phyloP scores from a whole-genome alignment of 2,113 vertebrate genomes.

The Crotalus helleri region DNA sequence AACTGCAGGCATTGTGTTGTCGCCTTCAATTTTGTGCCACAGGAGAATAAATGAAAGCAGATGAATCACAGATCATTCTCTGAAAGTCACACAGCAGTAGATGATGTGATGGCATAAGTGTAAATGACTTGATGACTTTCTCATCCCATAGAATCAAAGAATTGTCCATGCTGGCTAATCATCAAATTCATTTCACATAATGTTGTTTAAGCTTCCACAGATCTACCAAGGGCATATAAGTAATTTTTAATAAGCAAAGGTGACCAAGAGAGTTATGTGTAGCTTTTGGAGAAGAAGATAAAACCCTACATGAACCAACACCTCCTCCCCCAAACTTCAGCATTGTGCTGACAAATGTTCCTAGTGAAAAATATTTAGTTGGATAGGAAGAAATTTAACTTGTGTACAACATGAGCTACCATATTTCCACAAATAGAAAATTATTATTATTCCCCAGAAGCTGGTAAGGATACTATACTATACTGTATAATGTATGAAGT shows the following conservation, averaged over 20 bases:
- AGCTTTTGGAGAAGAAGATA: neutral
- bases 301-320: slow-evolving; percentile 2
- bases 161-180: neutral
- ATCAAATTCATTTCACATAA: neutral
- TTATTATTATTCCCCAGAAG: neutral
- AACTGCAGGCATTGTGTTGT: neutral
- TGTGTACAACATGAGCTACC: neutral
- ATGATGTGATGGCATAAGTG: accelerated
- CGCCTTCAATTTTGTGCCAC: neutral
- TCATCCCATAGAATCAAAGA: neutral
- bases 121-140: neutral
- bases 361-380: accelerated
- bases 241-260: neutral
- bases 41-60: neutral
- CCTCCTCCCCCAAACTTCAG: neutral
- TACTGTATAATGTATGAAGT: neutral
- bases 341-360: neutral
- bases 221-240: neutral
- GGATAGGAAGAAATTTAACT: neutral
- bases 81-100: accelerated
- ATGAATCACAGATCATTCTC: neutral
- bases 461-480: neutral
- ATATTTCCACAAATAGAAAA: neutral
- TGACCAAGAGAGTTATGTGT: neutral
- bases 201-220: neutral